phyloP scores from a whole-genome alignment of 2,888 invertebrate genomes.

The Cataglyphis rosenhaueri region DNA sequence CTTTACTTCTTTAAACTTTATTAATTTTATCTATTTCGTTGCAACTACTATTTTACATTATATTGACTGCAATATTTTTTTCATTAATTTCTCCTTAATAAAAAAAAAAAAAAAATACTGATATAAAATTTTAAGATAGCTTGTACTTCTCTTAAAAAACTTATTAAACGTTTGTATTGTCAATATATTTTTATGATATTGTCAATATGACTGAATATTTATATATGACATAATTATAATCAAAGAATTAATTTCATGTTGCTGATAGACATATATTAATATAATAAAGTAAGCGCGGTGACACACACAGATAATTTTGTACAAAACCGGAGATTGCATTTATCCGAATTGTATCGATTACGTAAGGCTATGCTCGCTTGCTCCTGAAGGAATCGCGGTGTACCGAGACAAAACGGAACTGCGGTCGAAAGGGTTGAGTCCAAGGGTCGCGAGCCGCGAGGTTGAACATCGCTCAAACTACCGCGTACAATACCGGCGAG shows the following conservation, averaged over 20 bases:
- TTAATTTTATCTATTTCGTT: not conserved
- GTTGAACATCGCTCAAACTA: constrained; percentile 77
- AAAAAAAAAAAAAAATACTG: not conserved
- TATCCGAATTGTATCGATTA: constrained; percentile 8
- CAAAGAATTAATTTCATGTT: not conserved
- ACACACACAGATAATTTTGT: not conserved
- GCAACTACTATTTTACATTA: not conserved
- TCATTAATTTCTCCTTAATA: not conserved
- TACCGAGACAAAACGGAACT: constrained; percentile 67
- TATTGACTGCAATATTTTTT: not conserved
- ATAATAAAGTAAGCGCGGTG: not conserved
- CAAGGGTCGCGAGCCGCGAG: constrained; percentile 72
- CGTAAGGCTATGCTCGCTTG: constrained; percentile 49
- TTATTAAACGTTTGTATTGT: not conserved
- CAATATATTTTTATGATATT: not conserved
- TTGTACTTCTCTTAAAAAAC: not conserved
- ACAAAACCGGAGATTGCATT: not conserved
- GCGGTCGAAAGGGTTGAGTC: constrained; percentile 75
- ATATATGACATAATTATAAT: not conserved
- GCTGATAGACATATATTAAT: not conserved
- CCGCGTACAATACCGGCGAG: constrained; percentile 61
- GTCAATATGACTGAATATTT: not conserved
- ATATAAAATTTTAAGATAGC: not conserved
- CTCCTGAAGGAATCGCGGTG: constrained; percentile 58
- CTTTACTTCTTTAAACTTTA: not conserved